Evolutionary conservation across 2,888 invertebrate species (phyloP), one percentile per base, ranked within the genome.

Genomic region (Tiliacea citrago): DNA sequence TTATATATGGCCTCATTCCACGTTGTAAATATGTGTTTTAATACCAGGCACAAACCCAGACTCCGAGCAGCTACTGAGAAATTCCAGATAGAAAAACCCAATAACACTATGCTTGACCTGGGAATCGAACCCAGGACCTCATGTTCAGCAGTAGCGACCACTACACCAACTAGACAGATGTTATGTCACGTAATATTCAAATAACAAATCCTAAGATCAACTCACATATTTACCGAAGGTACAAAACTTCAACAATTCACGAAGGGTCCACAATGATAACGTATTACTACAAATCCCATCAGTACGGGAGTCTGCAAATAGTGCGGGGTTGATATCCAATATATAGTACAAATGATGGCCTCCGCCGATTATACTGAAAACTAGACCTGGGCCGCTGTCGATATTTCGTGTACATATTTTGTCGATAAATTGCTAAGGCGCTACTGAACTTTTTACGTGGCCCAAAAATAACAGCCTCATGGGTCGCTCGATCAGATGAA

Each of bases 281-380:
- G 42, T 71, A 74, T 73, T 68, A 71, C 69, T 65, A 53, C 45
- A 68, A 72, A 60, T 77, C 71, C 55, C 42, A 75, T 68, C 10
- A 67, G 39, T n/a, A 61, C 57, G 55, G 45, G 45, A 39, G 53
- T 65, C 49, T 12, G 58, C 35, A 82, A 82, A 82, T 83, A 83
- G 55, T 71, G 57, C 13, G 60, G 61, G 75, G 42, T 53, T 79
- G 73, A 76, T 83, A 75, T 76, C 61, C 84, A 80, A 82, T 82
- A 82, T 71, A 58, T 58, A 80, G 61, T 70, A 84, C 84, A 83
- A 83, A 75, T 62, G 75, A 61, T 83, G 68, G 60, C 58, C 70
- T 80, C 47, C 47, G 6, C n/a, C 47, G 84, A 83, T 76, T 66
- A 68, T 69, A 72, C 63, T 47, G n/a, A 6, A 47, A 47, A 42